Evolutionary conservation across 2,797 vertebrate species (phyloP).

Genomic region (Aldrovandia affinis): DNA sequence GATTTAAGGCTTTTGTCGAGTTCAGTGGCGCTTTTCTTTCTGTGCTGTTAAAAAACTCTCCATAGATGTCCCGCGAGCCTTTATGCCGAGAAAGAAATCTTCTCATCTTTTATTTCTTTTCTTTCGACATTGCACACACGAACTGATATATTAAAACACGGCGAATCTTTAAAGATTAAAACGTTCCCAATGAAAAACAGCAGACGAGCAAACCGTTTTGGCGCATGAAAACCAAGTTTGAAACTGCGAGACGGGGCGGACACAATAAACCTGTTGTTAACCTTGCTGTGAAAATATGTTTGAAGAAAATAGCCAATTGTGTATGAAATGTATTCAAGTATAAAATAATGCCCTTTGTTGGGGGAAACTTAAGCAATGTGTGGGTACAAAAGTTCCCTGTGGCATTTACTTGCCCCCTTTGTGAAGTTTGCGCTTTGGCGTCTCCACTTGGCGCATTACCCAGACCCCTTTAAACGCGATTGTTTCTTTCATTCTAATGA

Average conservation of each 20-base stretch:
- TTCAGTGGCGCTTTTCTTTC: conserved; percentile 71
- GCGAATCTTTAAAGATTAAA: conserved; percentile 74
- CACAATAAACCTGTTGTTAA: conserved; percentile 90
- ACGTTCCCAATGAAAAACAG: conserved; percentile 63
- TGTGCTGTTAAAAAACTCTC: conserved; percentile 42
- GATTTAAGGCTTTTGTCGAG: conserved; percentile 76
- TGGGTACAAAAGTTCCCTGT: conserved; percentile 97
- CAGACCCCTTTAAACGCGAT: conserved; percentile 95
- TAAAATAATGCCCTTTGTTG: conserved; percentile 99
- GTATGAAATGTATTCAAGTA: conserved; percentile 99
- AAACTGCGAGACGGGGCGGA: conserved; percentile 71
- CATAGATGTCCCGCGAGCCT: conserved; percentile 45
- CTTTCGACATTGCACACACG: conserved; percentile 65
- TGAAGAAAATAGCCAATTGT: conserved; percentile 99
- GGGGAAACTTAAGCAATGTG: conserved; percentile 93
- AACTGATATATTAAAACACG: conserved; percentile 72
- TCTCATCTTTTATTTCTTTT: conserved; percentile 60
- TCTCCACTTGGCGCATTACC: conserved; percentile 98
- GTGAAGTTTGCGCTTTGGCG: conserved; percentile 95
- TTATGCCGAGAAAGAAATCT: conserved; percentile 48
- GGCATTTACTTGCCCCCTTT: conserved; percentile 92
- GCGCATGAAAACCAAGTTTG: conserved; percentile 75
- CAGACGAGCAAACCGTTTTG: conserved; percentile 69
- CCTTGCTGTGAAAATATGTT: conserved; percentile 99
- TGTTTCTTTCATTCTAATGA: conserved; percentile 99